Evolutionary conservation across 2,113 vertebrate genomes (phyloP), one percentile per base, ranked within the genome.

Genomic region (Rallus limicola): DNA sequence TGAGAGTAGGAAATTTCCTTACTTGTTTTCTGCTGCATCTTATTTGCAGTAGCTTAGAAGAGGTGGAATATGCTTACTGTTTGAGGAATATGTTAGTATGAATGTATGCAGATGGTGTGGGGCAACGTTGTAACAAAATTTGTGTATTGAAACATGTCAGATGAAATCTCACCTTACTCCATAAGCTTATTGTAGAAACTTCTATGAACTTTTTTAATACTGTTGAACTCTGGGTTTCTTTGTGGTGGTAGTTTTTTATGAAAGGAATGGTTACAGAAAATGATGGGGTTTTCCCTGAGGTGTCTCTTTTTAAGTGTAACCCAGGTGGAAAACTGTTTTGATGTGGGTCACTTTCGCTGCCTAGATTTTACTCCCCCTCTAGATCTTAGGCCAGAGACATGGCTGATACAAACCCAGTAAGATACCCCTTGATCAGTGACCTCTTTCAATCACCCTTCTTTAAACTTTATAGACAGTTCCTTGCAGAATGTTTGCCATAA

Each of bases 251-350:
- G 1, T 4, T 79, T 89, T 84, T 46, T 20, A 50, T 55, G 24
- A 68, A 80, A 34, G 25, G 1, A 48, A 2, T 33, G 3, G 65
- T 87, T 82, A 18, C 21, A 69, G 70, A 58, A 85, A 60, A 19
- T 2, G 16, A 8, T 8, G 6, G 3, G 0, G 25, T 5, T 6
- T 50, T 56, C 40, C 48, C 69, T n/a, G 0, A 26, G 19, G 20
- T 52, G 24, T 40, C 13, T 74, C 16, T 17, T 44, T 86, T 63
- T 6, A n/a, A n/a, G 17, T 71, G 16, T 78, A 23, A 52, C 11
- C 8, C 8, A 52, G 21, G 16, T 76, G 19, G 19, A 95, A 87
- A 58, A 21, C 13, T 16, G 2, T 70, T 74, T 74, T 82, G 13
- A 42, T 3, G 2, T 17, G 48, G 8, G 16, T 75, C 33, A 16